These are phyloP conservation scores for Brachyptera putata DNA, from an alignment of 2,888 invertebrate species.

Conservation along the genomic window DNA sequence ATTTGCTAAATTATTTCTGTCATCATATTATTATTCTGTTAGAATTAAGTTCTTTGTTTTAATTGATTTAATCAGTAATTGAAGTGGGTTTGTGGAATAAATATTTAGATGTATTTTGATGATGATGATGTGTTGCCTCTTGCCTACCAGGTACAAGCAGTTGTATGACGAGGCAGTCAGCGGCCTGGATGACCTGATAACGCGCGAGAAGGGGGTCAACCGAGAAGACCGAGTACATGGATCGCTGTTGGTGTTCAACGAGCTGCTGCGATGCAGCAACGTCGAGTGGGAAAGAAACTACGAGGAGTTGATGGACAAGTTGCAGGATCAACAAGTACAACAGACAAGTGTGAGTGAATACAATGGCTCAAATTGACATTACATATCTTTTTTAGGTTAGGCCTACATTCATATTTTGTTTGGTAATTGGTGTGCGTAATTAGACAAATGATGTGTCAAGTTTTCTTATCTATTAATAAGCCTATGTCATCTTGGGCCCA, in stretches of 20 bases:
- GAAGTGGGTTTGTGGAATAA: neutral
- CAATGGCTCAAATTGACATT: no score
- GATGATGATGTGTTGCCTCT: neutral
- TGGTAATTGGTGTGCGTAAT: no score
- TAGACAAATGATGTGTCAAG: no score
- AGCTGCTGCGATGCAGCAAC: slow-evolving; percentile 86
- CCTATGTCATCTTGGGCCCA: no score
- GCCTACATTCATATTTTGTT: no score
- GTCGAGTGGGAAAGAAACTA: slow-evolving; percentile 80
- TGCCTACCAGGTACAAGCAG: slow-evolving; percentile 62
- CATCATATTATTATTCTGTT: no score
- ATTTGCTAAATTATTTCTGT: no score
- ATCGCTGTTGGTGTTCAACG: slow-evolving; percentile 87
- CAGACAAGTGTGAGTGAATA: slow-evolving; percentile 29
- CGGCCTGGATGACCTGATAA: slow-evolving; percentile 64
- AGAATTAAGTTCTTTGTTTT: no score
- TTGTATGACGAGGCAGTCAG: slow-evolving; percentile 87
- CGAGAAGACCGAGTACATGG: slow-evolving; percentile 92
- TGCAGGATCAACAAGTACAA: slow-evolving; percentile 40
- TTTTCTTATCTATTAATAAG: no score
- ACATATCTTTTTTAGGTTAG: no score
- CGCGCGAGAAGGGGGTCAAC: slow-evolving; percentile 71
- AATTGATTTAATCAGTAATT: neutral
- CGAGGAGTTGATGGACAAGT: slow-evolving; percentile 62
- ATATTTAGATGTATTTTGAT: no score